Evolutionary conservation across 2,113 vertebrate genomes (phyloP).

Genomic region (Hippotragus niger): DNA sequence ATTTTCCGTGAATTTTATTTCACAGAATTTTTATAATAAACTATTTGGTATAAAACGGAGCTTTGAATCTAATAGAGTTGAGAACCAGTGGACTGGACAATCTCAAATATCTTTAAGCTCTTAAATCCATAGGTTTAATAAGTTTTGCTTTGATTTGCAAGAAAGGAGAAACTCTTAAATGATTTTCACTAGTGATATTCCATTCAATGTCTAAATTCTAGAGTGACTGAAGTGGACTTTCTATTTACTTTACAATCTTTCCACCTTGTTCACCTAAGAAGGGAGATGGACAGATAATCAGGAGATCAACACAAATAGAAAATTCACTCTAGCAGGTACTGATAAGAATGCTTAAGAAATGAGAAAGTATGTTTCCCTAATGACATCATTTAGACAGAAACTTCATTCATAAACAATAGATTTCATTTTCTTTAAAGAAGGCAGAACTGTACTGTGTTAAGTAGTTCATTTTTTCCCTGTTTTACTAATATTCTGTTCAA

Average conservation of each 20-base stretch:
- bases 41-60: neutral
- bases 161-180: neutral
- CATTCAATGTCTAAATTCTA: neutral
- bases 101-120: neutral
- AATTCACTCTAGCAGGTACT: neutral
- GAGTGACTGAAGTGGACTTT: neutral
- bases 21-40: neutral
- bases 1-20: constrained; percentile 9
- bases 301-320: neutral
- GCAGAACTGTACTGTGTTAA: neutral
- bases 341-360: neutral
- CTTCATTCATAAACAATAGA: neutral
- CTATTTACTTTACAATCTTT: neutral
- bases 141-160: neutral
- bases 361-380: neutral
- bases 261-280: neutral
- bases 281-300: neutral
- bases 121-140: neutral
- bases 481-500: neutral
- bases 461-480: neutral
- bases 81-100: neutral
- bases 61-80: neutral
- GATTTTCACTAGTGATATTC: neutral
- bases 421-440: neutral
- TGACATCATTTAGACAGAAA: neutral